phyloP scores from a whole-genome alignment of 2,797 vertebrate species.

The Sparidentex hasta region DNA sequence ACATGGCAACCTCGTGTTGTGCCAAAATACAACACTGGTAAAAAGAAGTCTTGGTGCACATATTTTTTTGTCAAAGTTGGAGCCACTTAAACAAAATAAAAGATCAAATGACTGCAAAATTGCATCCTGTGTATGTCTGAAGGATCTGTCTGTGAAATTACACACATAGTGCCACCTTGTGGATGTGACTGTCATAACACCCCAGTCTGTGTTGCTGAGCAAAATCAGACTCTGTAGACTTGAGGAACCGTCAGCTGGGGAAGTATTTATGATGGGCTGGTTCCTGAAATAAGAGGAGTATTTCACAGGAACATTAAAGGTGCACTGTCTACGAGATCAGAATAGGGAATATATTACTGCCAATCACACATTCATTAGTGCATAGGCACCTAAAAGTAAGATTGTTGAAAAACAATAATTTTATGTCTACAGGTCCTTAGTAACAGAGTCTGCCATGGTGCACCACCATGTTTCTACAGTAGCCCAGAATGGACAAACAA shows the following conservation, averaged over 20 bases:
- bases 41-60: background rate
- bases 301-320: background rate
- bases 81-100: background rate
- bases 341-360: no score
- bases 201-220: background rate
- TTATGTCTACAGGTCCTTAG: no score
- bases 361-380: no score
- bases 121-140: background rate
- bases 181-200: slow-evolving; percentile 31
- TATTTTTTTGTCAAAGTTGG: background rate
- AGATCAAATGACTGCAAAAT: slow-evolving; percentile 1
- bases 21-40: background rate
- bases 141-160: slow-evolving; percentile 13
- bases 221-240: background rate
- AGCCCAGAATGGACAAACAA: no score
- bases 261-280: background rate
- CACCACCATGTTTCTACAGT: no score
- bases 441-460: no score
- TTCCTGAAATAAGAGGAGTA: background rate
- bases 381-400: no score
- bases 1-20: background rate
- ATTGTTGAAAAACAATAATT: no score
- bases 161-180: slow-evolving; percentile 58
- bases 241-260: background rate
- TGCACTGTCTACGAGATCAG: no score